These are phyloP conservation scores for Bombus ignitus DNA, from an alignment of 1,140 invertebrate species.

Conservation along the genomic window DNA sequence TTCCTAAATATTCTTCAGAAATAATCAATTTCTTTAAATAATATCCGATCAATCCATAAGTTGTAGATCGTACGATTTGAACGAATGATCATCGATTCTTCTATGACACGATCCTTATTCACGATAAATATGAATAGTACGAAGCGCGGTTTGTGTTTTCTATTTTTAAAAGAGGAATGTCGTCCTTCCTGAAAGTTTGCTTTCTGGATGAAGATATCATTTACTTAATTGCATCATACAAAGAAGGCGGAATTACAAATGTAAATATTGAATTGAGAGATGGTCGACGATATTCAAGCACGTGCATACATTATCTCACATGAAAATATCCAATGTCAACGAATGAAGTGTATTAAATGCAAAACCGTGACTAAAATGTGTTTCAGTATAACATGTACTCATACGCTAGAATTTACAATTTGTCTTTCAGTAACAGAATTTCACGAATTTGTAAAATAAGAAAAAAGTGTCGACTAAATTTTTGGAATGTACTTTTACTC, in stretches of 20 bases:
- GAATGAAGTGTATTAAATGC: neutral
- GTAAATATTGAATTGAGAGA: slow-evolving; percentile 4
- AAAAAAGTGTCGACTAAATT: no score
- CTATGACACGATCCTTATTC: neutral
- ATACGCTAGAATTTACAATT: no score
- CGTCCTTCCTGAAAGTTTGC: neutral
- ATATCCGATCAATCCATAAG: neutral
- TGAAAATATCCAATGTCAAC: neutral
- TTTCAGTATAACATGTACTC: no score
- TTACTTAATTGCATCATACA: slow-evolving; percentile 1
- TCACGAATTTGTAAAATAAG: no score
- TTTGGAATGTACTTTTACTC: no score
- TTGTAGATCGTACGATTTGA: neutral
- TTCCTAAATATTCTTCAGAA: no score
- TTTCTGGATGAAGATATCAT: neutral
- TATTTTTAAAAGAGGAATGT: neutral
- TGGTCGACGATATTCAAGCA: neutral
- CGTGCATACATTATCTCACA: neutral
- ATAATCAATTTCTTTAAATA: neutral
- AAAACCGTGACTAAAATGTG: neutral
- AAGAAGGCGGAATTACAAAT: neutral
- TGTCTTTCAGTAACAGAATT: no score
- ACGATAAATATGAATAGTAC: neutral
- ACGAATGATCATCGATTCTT: neutral
- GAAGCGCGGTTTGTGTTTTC: neutral